phyloP scores from a whole-genome alignment of 1,140 invertebrate species.

The Fopius arisanus region DNA sequence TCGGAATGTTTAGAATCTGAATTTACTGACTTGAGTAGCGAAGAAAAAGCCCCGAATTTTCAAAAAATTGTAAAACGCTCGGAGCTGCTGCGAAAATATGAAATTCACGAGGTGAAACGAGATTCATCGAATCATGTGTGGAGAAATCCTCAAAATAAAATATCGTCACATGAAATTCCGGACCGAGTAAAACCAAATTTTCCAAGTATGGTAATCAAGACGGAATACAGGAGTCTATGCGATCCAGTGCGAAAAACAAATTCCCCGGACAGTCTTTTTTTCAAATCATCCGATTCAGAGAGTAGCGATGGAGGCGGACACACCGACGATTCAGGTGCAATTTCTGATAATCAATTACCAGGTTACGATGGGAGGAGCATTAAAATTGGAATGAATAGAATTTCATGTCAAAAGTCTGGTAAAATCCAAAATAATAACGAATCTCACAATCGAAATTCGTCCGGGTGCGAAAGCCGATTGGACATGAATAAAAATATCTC shows the following conservation, averaged over 20 bases:
- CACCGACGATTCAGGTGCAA: constrained; percentile 61
- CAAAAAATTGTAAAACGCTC: constrained; percentile 51
- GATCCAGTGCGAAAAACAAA: constrained; percentile 62
- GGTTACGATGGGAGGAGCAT: constrained; percentile 45
- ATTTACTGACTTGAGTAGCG: constrained; percentile 41
- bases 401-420: no score
- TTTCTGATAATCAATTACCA: constrained; percentile 52
- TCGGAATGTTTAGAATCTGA: constrained; percentile 56
- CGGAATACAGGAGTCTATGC: constrained; percentile 43
- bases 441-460: constrained; percentile 26
- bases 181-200: constrained; percentile 38
- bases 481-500: constrained; percentile 51
- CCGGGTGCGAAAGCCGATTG: constrained; percentile 29
- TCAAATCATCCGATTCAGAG: constrained; percentile 60
- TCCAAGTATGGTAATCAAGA: constrained; percentile 31
- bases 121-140: constrained; percentile 24
- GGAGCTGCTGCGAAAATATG: constrained; percentile 54
- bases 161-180: constrained; percentile 35
- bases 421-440: constrained; percentile 25
- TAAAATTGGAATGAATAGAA: no score
- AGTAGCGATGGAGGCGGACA: constrained; percentile 62
- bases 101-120: constrained; percentile 32
- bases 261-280: constrained; percentile 59
- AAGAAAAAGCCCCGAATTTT: constrained; percentile 5
- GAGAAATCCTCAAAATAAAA: constrained; percentile 33